Evolutionary conservation across 2,113 vertebrate species (phyloP), one percentile per base, ranked within the genome.

Genomic region (Morone saxatilis): DNA sequence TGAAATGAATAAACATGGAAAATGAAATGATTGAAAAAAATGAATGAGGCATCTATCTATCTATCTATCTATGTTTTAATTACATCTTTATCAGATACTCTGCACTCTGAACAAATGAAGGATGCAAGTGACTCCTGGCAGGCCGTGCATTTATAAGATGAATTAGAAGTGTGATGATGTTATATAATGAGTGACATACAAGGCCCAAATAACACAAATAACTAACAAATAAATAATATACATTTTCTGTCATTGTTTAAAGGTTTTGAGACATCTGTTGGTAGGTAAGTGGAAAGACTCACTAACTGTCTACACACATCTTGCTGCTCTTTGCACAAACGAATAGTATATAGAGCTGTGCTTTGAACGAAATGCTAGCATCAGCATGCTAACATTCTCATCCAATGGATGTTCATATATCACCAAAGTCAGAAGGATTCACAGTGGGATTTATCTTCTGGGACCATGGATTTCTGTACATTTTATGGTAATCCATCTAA

Each of bases 1-100:
- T 40, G 40, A 62, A 62, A 75, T 17, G 7, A 75, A 62, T 68
- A 66, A 67, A 80, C 17, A 38, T 22, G 6, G 12, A 65, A 77
- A 57, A 80, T 31, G 11, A 80, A 79, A 66, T 31, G 40, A 63
- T 5, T 20, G 14, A 9, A 50, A 0, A 56, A 62, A 69, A 57
- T 19, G 9, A 63, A 61, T 54, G 38, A 56, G 38, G 19, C 2
- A 31, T 31, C 31, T 31, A 31, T 31, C 31, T 31, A 31, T 31
- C 31, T 31, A 31, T 31, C 31, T 31, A 31, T 31, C 31, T 31
- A 31, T 31, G 31, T 31, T 31, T 31, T 31, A 31, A 31, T 31
- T 4, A 31, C 31, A 31, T 31, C 31, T 31, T 31, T 31, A 31
- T 31, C 31, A 31, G 25, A 25, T 25, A 25, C 25, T 25, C 25